Base-by-base conservation (phyloP, 2,888 invertebrate genomes). In the Drosophila subsilvestris region DNA sequence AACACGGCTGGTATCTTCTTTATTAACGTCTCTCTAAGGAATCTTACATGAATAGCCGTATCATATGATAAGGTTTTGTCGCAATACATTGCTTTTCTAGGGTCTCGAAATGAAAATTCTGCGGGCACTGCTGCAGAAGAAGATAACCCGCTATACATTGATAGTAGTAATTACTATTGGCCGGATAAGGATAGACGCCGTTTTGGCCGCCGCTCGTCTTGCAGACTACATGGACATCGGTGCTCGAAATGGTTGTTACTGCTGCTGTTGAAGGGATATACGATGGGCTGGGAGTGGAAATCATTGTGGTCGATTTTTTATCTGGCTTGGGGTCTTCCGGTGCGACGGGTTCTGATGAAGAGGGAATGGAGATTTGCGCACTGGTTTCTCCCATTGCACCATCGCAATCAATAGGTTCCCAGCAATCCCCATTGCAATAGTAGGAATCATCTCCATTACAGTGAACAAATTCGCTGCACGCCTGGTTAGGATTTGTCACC, bases 61-160 rank as follows among this genome's bases (percentile, higher is more conserved):
- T 56, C 56, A 65, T 67, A 22, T 63, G 82, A 79, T 83, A 79
- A 69, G 76, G 66, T 44, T 66, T 66, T 18, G 48, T 51, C 47
- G 75, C 63, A 58, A 72, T 75, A 78, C 86, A 86, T 49, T 61
- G 63, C 14, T 72, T 55, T 49, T 60, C 67, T 17, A 60, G 25
- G 17, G 60, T 63, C 59, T 89, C 80, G 49, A 86, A 90, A 27
- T 78, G 55, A 61, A 84, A 86, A 51, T 82, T 73, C 61, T 88
- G 90, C 18, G 90, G 90, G 79, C 90, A 90, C 50, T 90, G 88
- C 58, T 90, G 90, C 9, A 90, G 59, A 7, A 90, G 74, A 18
- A 89, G 73, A 68, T 71, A 85, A 8, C 75, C 73, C 5, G 74
- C 62, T n/a, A 85, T 55, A 61, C 85, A 85, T 32, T 86, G 80